phyloP scores from a whole-genome alignment of 2,113 vertebrate genomes.

The Thoracochromis brauschi region DNA sequence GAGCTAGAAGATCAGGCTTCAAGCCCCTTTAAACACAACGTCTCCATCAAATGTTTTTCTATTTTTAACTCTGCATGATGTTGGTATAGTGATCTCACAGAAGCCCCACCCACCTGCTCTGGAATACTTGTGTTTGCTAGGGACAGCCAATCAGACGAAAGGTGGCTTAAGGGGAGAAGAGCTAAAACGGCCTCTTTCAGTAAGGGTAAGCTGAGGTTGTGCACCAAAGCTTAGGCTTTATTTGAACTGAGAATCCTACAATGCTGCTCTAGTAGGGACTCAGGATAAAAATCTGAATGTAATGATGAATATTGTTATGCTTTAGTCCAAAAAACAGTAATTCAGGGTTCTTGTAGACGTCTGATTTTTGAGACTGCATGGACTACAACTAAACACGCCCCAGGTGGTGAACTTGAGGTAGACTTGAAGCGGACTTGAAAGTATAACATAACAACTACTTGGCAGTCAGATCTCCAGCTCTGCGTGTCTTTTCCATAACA shows the following conservation, averaged over 20 bases:
- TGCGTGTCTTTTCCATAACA: neutral
- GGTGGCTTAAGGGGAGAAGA: neutral
- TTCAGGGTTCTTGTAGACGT: neutral
- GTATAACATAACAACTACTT: neutral
- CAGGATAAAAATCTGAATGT: neutral
- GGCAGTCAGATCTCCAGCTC: neutral
- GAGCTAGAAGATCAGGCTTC: neutral
- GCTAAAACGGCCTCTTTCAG: neutral
- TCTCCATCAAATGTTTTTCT: neutral
- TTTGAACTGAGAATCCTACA: neutral
- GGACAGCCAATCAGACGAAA: neutral
- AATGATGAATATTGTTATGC: neutral
- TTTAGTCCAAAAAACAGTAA: neutral
- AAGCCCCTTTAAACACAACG: neutral
- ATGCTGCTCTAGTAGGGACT: neutral
- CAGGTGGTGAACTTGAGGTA: too few relatives aligned
- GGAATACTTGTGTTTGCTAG: neutral
- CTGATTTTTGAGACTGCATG: neutral
- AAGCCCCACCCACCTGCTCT: neutral
- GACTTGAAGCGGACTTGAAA: too few relatives aligned
- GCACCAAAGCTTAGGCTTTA: neutral
- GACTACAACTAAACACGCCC: neutral
- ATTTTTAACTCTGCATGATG: neutral
- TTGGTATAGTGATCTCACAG: neutral
- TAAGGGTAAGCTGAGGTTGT: neutral